Evolutionary conservation across 2,888 invertebrate genomes (phyloP).

Genomic region (Eupithecia centaureata): DNA sequence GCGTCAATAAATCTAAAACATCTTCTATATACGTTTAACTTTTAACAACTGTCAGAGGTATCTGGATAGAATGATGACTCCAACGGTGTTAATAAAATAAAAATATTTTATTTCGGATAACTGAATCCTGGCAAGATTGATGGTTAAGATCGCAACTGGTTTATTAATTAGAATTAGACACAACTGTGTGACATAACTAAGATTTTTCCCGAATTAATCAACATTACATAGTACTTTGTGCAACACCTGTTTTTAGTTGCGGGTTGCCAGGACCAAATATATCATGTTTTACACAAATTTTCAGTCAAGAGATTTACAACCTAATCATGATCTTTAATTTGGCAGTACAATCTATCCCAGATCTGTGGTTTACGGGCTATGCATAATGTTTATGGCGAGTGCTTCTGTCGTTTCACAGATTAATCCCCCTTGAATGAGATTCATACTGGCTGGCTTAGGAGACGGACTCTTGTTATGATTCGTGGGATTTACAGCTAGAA

Average conservation of each 20-base stretch:
- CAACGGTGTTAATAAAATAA: no score
- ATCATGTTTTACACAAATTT: background rate
- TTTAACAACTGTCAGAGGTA: no score
- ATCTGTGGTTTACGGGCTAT: constrained; percentile 5
- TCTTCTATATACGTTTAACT: no score
- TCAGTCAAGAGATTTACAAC: background rate
- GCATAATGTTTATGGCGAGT: constrained; percentile 5
- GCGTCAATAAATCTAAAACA: no score
- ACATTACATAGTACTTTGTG: no score
- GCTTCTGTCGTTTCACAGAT: constrained; percentile 1
- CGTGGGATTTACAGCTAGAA: background rate
- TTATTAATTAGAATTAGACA: no score
- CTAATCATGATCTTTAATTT: background rate
- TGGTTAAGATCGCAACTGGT: no score
- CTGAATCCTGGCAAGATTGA: no score
- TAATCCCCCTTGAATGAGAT: constrained; percentile 1
- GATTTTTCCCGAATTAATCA: no score
- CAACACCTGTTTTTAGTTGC: background rate
- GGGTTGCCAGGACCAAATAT: background rate
- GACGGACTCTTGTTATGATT: background rate
- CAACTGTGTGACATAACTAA: no score
- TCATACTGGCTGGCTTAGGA: background rate
- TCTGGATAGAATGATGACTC: no score
- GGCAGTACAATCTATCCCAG: background rate
- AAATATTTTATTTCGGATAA: no score